Percentiles rank a stretch among this genome's conserved stretches.
These are phyloP conservation scores for Ormyrus thymus DNA, from an alignment of 2,888 invertebrate genomes.

Conservation along the genomic window DNA sequence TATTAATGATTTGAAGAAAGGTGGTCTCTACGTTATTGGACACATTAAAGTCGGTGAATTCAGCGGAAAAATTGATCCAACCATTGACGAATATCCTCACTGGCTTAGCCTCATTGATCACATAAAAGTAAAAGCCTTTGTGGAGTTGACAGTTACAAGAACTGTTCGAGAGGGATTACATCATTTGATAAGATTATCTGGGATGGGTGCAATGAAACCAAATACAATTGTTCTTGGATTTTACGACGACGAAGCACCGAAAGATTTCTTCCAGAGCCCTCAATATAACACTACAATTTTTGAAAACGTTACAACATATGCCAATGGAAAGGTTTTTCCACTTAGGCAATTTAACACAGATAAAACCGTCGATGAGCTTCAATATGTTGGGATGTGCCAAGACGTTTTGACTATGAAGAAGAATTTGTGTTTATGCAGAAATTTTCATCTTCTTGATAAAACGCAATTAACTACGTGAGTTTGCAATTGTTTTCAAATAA, in stretches of 20 bases:
- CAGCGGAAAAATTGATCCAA: constrained; percentile 80
- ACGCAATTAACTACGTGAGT: constrained; percentile 82
- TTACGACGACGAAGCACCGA: constrained; percentile 85
- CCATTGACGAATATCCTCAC: constrained; percentile 86
- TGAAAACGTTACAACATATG: constrained; percentile 72
- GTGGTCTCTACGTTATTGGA: constrained; percentile 90
- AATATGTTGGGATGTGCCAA: constrained; percentile 89
- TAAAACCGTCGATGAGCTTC: constrained; percentile 77
- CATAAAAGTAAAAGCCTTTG: constrained; percentile 96
- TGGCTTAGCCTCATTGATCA: constrained; percentile 97
- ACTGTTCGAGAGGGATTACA: constrained; percentile 93
- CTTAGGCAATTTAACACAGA: constrained; percentile 75
- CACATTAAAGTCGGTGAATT: constrained; percentile 84
- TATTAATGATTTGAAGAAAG: constrained; percentile 98
- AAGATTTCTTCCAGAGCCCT: constrained; percentile 84
- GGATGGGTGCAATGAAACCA: constrained; percentile 99
- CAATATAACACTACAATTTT: constrained; percentile 76
- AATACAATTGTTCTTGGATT: constrained; percentile 98
- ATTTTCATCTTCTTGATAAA: constrained; percentile 92
- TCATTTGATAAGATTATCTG: constrained; percentile 92
- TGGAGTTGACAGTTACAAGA: constrained; percentile 92
- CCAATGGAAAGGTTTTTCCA: constrained; percentile 77
- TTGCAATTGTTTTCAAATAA: background rate
- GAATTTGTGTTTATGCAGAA: constrained; percentile 93
- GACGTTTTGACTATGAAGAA: constrained; percentile 95